phyloP scores from a whole-genome alignment of 1,140 invertebrate species.

The Cydia pomonella region DNA sequence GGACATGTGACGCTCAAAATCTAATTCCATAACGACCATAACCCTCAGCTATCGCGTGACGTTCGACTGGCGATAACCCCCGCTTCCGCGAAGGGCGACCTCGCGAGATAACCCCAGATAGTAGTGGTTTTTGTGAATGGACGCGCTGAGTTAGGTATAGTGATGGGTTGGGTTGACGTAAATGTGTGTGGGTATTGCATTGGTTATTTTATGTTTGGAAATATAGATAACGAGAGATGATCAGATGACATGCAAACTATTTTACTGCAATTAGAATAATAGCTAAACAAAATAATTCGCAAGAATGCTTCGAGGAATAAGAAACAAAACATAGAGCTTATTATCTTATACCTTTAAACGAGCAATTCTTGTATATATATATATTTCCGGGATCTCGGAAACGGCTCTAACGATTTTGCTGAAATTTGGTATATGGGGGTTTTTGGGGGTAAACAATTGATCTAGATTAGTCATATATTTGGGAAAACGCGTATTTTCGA shows the following conservation, averaged over 20 bases:
- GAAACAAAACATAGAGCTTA: too few species aligned
- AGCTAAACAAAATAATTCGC: too few species aligned
- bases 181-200: neutral
- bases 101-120: conserved; percentile 37
- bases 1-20: conserved; percentile 5
- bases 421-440: too few species aligned
- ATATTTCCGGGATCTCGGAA: too few species aligned
- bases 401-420: too few species aligned
- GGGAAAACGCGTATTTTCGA: too few species aligned
- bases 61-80: conserved; percentile 38
- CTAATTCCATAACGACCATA: conserved; percentile 30
- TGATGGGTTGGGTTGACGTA: neutral
- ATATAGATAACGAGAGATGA: too few species aligned
- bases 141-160: neutral
- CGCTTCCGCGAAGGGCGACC: conserved; percentile 44
- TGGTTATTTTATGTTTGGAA: neutral
- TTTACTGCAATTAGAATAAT: neutral
- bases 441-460: too few species aligned
- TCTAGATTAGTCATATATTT: too few species aligned
- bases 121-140: conserved; percentile 19
- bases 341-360: too few species aligned
- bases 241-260: neutral
- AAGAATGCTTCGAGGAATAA: too few species aligned
- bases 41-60: neutral
- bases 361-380: too few species aligned